These are phyloP conservation scores for Periophthalmus magnuspinnatus DNA, from an alignment of 2,797 vertebrate genomes.

Conservation along the genomic window DNA sequence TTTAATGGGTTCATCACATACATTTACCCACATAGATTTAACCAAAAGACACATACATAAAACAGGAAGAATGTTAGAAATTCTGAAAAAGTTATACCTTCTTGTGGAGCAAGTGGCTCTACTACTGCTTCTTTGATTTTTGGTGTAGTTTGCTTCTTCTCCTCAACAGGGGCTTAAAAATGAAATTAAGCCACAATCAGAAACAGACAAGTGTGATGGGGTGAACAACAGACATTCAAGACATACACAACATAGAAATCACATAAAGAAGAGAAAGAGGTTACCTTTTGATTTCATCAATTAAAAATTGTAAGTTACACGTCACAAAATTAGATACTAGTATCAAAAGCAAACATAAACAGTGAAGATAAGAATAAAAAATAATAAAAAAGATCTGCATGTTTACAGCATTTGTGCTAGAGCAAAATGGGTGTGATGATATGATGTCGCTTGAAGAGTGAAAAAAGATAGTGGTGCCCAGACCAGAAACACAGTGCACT, in stretches of 20 bases:
- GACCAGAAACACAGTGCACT: constrained; percentile 46
- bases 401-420: constrained; percentile 40
- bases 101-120: constrained; percentile 41
- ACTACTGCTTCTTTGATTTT: constrained; percentile 39
- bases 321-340: constrained; percentile 18
- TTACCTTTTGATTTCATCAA: constrained; percentile 3
- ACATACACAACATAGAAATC: constrained; percentile 23
- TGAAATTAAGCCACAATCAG: constrained; percentile 54
- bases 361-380: constrained; percentile 25
- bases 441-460: constrained; percentile 30
- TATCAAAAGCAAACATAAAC: constrained; percentile 8
- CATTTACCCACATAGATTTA: not conserved
- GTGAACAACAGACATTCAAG: constrained; percentile 22
- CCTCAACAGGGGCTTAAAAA: constrained; percentile 64
- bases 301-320: constrained; percentile 14
- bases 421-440: constrained; percentile 57
- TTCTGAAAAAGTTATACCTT: constrained; percentile 55
- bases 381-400: constrained; percentile 7
- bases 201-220: constrained; percentile 17
- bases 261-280: constrained; percentile 12
- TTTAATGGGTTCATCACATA: not conserved
- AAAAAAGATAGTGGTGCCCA: constrained; percentile 45
- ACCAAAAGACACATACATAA: constrained; percentile 32
- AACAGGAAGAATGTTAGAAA: constrained; percentile 30
- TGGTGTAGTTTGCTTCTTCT: constrained; percentile 36